These are phyloP conservation scores for Amblyjoppa proteus DNA, from an alignment of 2,888 invertebrate species.

Conservation along the genomic window DNA sequence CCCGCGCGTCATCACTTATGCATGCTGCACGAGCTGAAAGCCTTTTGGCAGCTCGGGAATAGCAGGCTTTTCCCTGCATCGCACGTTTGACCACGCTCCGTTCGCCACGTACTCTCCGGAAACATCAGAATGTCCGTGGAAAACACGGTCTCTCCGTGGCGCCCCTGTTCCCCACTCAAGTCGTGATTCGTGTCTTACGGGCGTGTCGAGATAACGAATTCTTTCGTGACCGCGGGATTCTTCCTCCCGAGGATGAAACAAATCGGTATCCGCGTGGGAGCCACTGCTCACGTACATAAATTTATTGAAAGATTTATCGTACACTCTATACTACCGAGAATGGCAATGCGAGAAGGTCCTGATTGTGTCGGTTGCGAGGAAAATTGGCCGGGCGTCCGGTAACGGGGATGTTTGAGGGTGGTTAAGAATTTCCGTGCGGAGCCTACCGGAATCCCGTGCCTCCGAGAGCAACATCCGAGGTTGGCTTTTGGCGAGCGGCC, in stretches of 20 bases:
- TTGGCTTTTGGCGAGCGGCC: slow-evolving; percentile 80
- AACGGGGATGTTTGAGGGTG: neutral
- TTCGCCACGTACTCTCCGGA: slow-evolving; percentile 48
- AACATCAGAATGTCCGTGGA: slow-evolving; percentile 10
- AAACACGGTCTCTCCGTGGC: slow-evolving; percentile 26
- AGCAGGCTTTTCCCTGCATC: slow-evolving; percentile 20
- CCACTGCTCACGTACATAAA: neutral
- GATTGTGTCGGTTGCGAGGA: neutral
- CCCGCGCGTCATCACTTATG: slow-evolving; percentile 78
- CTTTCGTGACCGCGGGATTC: neutral
- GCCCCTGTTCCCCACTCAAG: neutral
- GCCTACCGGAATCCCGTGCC: slow-evolving; percentile 42
- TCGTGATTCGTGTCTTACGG: slow-evolving; percentile 43
- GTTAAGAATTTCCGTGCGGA: slow-evolving; percentile 43
- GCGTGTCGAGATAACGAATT: slow-evolving; percentile 29
- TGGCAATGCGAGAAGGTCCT: neutral
- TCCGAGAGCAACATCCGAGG: slow-evolving; percentile 36
- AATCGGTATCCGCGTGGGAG: neutral
- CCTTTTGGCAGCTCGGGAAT: slow-evolving; percentile 68
- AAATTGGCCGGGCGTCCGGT: slow-evolving; percentile 18
- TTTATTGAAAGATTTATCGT: neutral
- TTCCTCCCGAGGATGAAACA: neutral
- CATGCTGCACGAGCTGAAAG: slow-evolving; percentile 76
- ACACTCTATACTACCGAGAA: neutral
- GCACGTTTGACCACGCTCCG: slow-evolving; percentile 32